These are phyloP conservation scores for Parotocinclus haroldoi DNA, from an alignment of 2,797 vertebrate species.

Conservation along the genomic window DNA sequence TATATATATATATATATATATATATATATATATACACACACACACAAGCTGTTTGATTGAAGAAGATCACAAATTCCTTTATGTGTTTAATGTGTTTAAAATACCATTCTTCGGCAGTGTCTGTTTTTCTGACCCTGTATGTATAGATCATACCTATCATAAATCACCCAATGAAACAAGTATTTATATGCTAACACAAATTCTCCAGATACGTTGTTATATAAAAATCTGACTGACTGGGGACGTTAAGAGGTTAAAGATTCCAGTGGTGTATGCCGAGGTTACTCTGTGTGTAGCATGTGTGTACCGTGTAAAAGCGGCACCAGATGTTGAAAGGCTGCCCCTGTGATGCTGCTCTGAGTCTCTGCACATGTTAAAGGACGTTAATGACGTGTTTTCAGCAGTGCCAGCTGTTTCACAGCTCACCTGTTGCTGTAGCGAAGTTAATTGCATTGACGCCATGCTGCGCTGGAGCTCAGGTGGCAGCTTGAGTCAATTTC, in stretches of 20 bases:
- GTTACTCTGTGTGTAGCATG: background rate
- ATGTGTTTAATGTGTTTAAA: too few species aligned
- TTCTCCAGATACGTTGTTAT: too few species aligned
- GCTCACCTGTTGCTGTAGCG: slow-evolving; percentile 49
- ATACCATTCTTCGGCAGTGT: too few species aligned
- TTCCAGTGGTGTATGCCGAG: background rate
- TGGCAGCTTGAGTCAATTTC: slow-evolving; percentile 9
- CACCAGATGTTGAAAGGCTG: background rate
- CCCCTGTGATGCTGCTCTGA: background rate
- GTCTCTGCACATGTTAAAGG: slow-evolving; percentile 12
- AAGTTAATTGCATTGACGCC: slow-evolving; percentile 28
- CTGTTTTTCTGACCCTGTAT: too few species aligned
- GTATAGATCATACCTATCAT: too few species aligned
- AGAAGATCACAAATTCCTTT: too few species aligned
- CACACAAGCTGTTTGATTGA: too few species aligned
- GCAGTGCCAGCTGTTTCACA: slow-evolving; percentile 38
- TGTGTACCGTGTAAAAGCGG: background rate
- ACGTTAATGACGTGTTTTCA: slow-evolving; percentile 42
- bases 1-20: too few species aligned
- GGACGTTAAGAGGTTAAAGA: background rate
- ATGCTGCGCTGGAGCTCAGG: slow-evolving; percentile 42
- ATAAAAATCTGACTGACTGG: too few species aligned
- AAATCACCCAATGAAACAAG: too few species aligned
- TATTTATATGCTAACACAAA: too few species aligned
- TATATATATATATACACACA: too few species aligned